Base-by-base conservation (phyloP, 2,113 vertebrate genomes). In the Shinisaurus crocodilurus region DNA sequence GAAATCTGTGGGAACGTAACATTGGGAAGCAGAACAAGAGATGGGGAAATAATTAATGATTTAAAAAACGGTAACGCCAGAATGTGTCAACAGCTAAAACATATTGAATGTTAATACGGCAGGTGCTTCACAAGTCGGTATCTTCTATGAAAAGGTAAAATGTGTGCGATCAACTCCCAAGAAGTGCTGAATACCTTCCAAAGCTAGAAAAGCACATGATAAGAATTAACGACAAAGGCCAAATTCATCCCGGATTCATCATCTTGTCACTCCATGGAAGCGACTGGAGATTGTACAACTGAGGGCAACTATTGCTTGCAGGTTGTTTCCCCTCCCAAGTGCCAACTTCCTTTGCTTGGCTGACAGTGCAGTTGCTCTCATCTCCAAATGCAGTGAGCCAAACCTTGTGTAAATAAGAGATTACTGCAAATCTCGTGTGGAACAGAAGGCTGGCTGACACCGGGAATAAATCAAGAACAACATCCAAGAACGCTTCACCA, bases 381-480 rank as follows among this genome's bases (percentile, higher is more conserved):
- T 85, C 60, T 91, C 29, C 74, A 88, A 70, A 45, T 84, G 79
- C 16, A 32, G 67, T 60, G 90, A 70, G 77, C 8, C 82, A n/a
- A 90, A 23, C 79, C 86, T 37, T n/a, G 32, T 81, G 43, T 27
- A 76, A 63, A 82, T 13, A 81, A 50, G 69, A 80, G 85, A 57
- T 77, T 88, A 34, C 84, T 10, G 12, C 34, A 89, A 88, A 88
- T 69, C 60, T 63, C 74, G 23, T 45, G 6, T 23, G 10, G 23
- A 48, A 67, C 81, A 90, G 57, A 57, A 79, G 5, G 54, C n/a
- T 1, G 0, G 5, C 82, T 85, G 87, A 60, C 37, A 54, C 80
- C 86, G 84, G 77, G 89, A 91, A 89, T 82, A 89, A 85, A 80
- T 86, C 6, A 80, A 65, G 50, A 67, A 7, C 25, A 29, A 45